Evolutionary conservation across 2,113 vertebrate genomes (phyloP), one percentile per base, ranked within the genome.

Genomic region (Sylvietta virens): DNA sequence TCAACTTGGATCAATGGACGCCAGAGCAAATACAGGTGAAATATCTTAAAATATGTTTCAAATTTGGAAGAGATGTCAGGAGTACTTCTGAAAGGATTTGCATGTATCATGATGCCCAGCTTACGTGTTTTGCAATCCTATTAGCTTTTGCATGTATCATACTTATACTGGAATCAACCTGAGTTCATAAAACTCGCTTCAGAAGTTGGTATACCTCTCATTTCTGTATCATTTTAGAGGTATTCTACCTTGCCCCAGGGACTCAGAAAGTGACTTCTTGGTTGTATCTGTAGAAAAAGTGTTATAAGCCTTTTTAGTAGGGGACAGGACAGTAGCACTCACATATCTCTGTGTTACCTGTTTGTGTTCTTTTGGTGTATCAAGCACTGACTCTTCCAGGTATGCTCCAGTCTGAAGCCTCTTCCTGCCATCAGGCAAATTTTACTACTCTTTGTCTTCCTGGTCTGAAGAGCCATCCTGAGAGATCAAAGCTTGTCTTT

Each of bases 1-100:
- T 99, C 97, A 99, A 99, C 96, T 97, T 99, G 98, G 99, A 99
- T 96, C 99, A 99, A 86, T 99, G 99, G 99, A 99, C 99, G 17
- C 97, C 98, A 30, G 99, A 99, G 97, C 99, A 99, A 98, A 99
- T 99, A 97, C 99, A 99, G 99, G 99, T 99, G 98, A 67, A 76
- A 84, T 90, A 60, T 18, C 13, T 79, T 93, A 23, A 33, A 51
- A 19, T 51, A 7, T 7, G 1, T 54, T 80, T 86, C 45, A 12
- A 48, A 3, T 72, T 79, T 71, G 57, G 16, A 81, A 13, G 39
- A 44, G 24, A 30, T 86, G 13, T 28, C 18, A 62, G 39, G 62
- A 39, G 11, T 45, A 7, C 37, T 90, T 84, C 15, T 67, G 48
- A 65, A 87, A 70, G 19, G 28, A 54, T 51, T 51, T 40, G 15